phyloP scores from a whole-genome alignment of 2,113 vertebrate species.

The Pelmatolapia mariae region DNA sequence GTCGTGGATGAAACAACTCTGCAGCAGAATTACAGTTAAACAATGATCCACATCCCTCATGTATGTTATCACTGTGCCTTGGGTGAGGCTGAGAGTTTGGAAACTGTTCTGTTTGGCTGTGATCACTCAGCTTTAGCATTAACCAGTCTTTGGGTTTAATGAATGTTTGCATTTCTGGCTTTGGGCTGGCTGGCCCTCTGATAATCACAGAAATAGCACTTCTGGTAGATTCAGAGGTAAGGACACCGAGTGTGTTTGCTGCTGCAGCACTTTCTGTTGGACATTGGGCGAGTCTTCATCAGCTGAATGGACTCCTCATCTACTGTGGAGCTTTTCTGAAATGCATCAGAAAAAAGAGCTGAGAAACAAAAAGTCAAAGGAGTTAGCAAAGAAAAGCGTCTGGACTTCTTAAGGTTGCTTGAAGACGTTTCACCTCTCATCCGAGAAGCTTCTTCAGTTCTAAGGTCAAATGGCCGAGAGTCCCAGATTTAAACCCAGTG shows the following conservation, averaged over 20 bases:
- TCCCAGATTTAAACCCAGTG: no score
- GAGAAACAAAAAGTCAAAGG: not conserved
- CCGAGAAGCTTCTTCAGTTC: no score
- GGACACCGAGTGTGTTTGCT: not conserved
- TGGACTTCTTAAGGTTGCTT: no score
- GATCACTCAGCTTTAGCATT: not conserved
- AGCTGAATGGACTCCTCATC: constrained; percentile 18
- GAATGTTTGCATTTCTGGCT: not conserved
- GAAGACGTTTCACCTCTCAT: no score
- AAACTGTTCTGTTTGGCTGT: not conserved
- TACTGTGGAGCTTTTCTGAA: not conserved
- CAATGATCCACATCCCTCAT: not conserved
- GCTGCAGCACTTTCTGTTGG: not conserved
- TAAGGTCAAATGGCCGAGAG: no score
- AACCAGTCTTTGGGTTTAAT: not conserved
- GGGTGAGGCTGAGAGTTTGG: not conserved
- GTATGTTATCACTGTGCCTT: not conserved
- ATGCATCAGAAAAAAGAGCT: not conserved
- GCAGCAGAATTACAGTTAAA: not conserved
- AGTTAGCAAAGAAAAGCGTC: no score
- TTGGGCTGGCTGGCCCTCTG: constrained; percentile 10
- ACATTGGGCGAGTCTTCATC: not conserved
- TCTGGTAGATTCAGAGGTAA: constrained; percentile 8
- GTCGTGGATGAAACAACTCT: not conserved
- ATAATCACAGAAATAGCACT: constrained; percentile 15